Evolutionary conservation across 2,113 vertebrate species (phyloP).

Genomic region (Nestor notabilis): DNA sequence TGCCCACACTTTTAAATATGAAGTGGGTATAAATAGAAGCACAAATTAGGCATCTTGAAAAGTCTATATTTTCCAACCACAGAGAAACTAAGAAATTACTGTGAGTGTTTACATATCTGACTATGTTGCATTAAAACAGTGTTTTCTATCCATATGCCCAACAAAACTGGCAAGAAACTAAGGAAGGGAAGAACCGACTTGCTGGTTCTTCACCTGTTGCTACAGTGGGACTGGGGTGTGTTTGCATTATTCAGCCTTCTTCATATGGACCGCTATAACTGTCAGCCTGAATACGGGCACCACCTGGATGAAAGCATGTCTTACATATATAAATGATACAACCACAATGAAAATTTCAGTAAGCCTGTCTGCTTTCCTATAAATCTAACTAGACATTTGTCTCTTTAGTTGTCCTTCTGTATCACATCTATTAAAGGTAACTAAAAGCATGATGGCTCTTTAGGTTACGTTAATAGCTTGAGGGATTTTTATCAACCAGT

Average conservation of each 20-base stretch:
- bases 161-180: not conserved
- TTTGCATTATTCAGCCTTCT: not conserved
- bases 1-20: slow-evolving; percentile 73
- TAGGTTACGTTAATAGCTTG: not conserved
- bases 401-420: slow-evolving; percentile 9
- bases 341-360: slow-evolving; percentile 40
- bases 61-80: slow-evolving; percentile 72
- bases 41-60: slow-evolving; percentile 72
- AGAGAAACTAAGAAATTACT: slow-evolving; percentile 59
- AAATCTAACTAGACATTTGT: slow-evolving; percentile 25
- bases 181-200: not conserved
- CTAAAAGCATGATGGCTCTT: slow-evolving; percentile 28
- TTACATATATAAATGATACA: slow-evolving; percentile 21
- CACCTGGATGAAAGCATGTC: not conserved
- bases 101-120: not conserved
- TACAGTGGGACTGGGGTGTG: not conserved
- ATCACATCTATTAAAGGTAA: slow-evolving; percentile 32
- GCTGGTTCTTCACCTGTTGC: not conserved
- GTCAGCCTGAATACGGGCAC: not conserved
- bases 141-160: not conserved
- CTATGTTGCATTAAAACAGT: not conserved
- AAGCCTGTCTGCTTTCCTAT: not conserved
- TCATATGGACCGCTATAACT: not conserved
- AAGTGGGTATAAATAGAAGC: slow-evolving; percentile 77
- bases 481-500: not conserved